phyloP scores from a whole-genome alignment of 2,113 vertebrate species.

The Leiothrix lutea region DNA sequence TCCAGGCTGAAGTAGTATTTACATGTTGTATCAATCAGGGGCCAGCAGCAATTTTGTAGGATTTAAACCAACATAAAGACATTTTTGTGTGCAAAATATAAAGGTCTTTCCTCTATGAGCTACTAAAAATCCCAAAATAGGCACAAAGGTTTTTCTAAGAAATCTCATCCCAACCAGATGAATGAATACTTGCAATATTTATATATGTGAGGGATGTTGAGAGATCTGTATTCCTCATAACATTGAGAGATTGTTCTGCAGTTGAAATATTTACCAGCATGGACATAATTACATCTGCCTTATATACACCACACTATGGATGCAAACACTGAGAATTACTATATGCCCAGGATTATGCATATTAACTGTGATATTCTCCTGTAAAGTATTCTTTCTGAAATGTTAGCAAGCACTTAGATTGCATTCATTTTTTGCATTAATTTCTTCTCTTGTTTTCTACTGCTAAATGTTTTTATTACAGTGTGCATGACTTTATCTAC shows the following conservation, averaged over 20 bases:
- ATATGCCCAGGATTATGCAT: not conserved
- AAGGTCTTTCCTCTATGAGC: not conserved
- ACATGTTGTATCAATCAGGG: not conserved
- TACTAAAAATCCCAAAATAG: slow-evolving; percentile 19
- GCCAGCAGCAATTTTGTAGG: slow-evolving; percentile 11
- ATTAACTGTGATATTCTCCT: not conserved
- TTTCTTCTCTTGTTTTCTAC: not conserved
- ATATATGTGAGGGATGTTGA: not conserved
- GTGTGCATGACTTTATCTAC: not conserved
- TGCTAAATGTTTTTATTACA: not conserved
- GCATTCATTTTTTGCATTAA: not conserved
- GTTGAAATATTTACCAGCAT: not conserved
- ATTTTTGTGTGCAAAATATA: not conserved
- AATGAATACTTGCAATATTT: slow-evolving; percentile 52
- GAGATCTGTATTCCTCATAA: slow-evolving; percentile 18
- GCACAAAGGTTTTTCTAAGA: slow-evolving; percentile 9
- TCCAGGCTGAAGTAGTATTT: slow-evolving; percentile 12
- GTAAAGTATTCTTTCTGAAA: not conserved
- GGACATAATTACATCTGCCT: slow-evolving; percentile 24
- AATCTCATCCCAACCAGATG: not conserved
- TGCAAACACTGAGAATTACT: not conserved
- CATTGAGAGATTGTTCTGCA: not conserved
- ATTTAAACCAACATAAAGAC: slow-evolving; percentile 41
- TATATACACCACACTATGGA: not conserved
- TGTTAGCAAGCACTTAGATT: not conserved